These are phyloP conservation scores for Ditylenchus dipsaci DNA, from an alignment of 1,140 invertebrate genomes.

Conservation along the genomic window DNA sequence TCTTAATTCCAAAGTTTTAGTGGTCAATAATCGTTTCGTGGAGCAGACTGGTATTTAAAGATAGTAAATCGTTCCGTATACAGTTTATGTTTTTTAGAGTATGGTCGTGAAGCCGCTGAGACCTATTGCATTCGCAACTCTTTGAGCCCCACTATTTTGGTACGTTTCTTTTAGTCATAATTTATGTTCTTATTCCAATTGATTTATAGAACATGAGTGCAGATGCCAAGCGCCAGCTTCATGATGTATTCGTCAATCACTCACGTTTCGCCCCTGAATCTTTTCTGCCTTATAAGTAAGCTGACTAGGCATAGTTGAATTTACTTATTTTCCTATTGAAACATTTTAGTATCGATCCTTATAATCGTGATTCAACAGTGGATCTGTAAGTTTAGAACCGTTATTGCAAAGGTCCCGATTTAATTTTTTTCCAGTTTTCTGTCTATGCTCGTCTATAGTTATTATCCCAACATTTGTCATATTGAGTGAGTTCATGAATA, in stretches of 20 bases:
- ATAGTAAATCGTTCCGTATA: too few species aligned
- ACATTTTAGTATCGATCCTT: constrained; percentile 68
- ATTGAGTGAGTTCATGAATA: constrained; percentile 87
- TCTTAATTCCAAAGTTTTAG: neutral
- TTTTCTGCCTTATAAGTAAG: too few species aligned
- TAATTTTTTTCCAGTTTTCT: constrained; percentile 58
- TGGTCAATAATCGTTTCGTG: constrained; percentile 71
- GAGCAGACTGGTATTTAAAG: constrained; percentile 64
- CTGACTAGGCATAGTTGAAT: too few species aligned
- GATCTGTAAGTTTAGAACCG: constrained; percentile 63
- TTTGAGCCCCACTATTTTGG: constrained; percentile 77
- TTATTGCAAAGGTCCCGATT: too few species aligned
- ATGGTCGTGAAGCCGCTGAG: constrained; percentile 74
- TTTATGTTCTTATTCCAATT: neutral
- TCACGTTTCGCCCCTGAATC: constrained; percentile 84
- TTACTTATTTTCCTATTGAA: neutral
- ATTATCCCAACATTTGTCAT: constrained; percentile 92
- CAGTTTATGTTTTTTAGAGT: constrained; percentile 57
- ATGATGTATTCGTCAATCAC: constrained; percentile 73
- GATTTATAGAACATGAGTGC: neutral
- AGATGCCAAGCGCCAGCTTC: constrained; percentile 71
- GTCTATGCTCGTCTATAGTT: constrained; percentile 62
- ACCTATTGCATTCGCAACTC: constrained; percentile 84
- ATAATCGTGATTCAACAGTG: constrained; percentile 72
- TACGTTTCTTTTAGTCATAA: constrained; percentile 65